phyloP scores from a whole-genome alignment of 2,797 vertebrate species.

The Muscicapa striata region DNA sequence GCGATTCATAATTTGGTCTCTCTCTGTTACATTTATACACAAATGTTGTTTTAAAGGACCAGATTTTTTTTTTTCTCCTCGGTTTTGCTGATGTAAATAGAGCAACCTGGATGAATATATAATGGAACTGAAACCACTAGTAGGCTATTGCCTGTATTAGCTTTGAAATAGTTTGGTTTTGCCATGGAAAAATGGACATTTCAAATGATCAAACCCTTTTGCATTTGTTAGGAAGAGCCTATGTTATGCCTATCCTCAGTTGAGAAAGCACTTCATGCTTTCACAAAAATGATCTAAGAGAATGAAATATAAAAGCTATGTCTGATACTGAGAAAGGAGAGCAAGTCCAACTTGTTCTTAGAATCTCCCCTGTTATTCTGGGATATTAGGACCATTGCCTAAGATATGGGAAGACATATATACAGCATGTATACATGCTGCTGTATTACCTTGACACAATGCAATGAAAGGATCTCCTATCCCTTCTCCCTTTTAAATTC shows the following conservation, averaged over 20 bases:
- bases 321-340: conserved; percentile 8
- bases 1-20: not conserved
- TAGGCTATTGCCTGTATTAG: not conserved
- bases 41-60: not conserved
- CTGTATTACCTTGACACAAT: not conserved
- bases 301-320: conserved; percentile 3
- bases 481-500: not conserved
- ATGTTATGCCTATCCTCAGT: not conserved
- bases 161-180: not conserved
- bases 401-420: not conserved
- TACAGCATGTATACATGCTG: not conserved
- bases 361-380: not conserved
- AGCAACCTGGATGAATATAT: not conserved
- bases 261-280: not conserved
- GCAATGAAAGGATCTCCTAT: not conserved
- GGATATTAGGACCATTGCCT: not conserved
- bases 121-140: not conserved
- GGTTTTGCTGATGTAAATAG: not conserved
- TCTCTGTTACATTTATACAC: not conserved
- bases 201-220: not conserved
- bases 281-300: not conserved
- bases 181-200: not conserved
- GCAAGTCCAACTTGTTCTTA: conserved; percentile 28
- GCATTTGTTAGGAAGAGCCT: not conserved
- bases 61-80: not conserved